These are phyloP conservation scores for Leucoraja ocellata DNA, from an alignment of 2,797 vertebrate genomes.

Conservation along the genomic window DNA sequence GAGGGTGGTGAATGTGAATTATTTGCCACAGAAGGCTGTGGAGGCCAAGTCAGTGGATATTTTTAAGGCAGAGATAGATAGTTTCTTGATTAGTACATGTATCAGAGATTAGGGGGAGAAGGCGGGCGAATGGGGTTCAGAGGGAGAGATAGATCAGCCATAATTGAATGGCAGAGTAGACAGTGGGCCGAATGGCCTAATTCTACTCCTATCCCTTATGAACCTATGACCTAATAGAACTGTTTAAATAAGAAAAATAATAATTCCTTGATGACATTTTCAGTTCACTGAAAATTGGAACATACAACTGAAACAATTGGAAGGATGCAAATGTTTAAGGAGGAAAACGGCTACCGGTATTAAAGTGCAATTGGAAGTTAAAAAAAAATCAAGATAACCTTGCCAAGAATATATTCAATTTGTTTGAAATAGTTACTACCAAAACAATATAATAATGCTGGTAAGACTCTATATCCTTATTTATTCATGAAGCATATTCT, in stretches of 20 bases:
- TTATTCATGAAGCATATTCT: constrained; percentile 1
- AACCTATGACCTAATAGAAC: too few relatives aligned
- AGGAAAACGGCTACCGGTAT: not conserved
- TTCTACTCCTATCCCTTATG: too few relatives aligned
- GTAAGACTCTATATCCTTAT: not conserved
- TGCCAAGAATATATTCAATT: constrained; percentile 12
- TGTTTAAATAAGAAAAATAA: not conserved
- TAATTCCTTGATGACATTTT: not conserved
- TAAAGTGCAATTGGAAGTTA: not conserved
- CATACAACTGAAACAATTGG: not conserved
- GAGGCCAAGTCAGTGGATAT: too few relatives aligned
- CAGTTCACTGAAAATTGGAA: not conserved
- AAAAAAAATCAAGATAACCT: not conserved
- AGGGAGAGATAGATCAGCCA: too few relatives aligned
- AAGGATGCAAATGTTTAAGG: not conserved
- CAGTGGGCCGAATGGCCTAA: too few relatives aligned
- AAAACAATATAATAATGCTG: not conserved
- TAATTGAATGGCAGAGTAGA: too few relatives aligned
- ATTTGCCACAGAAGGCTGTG: too few relatives aligned
- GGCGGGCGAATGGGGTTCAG: too few relatives aligned
- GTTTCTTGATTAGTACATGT: too few relatives aligned
- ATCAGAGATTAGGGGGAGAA: too few relatives aligned
- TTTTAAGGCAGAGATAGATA: too few relatives aligned
- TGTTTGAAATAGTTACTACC: not conserved
- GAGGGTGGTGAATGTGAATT: too few relatives aligned